These are phyloP conservation scores for Temnothorax nylanderi DNA, from an alignment of 1,140 invertebrate species.

Conservation along the genomic window DNA sequence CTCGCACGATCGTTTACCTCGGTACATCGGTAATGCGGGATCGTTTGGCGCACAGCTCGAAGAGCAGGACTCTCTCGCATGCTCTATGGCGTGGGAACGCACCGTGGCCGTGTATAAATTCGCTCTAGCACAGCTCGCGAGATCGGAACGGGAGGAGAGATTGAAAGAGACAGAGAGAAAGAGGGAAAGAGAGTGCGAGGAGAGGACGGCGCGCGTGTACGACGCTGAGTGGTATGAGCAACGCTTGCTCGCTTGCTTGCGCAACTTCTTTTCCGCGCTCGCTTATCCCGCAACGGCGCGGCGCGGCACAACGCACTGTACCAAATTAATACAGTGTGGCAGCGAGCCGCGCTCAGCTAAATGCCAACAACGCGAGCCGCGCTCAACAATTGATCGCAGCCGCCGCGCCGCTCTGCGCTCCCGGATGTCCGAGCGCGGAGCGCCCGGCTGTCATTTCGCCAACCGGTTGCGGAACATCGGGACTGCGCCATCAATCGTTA, in stretches of 20 bases:
- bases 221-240: conserved; percentile 50
- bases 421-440: conserved; percentile 73
- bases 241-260: conserved; percentile 61
- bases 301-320: conserved; percentile 65
- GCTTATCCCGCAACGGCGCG: conserved; percentile 60
- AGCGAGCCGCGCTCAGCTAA: conserved; percentile 64
- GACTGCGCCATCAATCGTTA: background rate
- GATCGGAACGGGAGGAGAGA: conserved; percentile 25
- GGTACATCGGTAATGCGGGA: conserved; percentile 61
- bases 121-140: conserved; percentile 46
- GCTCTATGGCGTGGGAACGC: conserved; percentile 76
- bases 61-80: conserved; percentile 75
- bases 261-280: conserved; percentile 73
- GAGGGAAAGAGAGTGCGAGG: conserved; percentile 17
- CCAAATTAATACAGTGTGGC: conserved; percentile 69
- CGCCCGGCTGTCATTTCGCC: conserved; percentile 17
- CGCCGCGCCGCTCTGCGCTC: conserved; percentile 7
- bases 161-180: conserved; percentile 13
- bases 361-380: conserved; percentile 65
- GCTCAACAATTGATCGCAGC: conserved; percentile 70
- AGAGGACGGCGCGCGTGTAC: conserved; percentile 42
- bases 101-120: conserved; percentile 74
- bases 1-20: conserved; percentile 50
- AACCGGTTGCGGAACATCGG: background rate
- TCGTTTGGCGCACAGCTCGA: conserved; percentile 71